These are phyloP conservation scores for Trichacis sp. DNA, from an alignment of 2,888 invertebrate species.

Conservation along the genomic window DNA sequence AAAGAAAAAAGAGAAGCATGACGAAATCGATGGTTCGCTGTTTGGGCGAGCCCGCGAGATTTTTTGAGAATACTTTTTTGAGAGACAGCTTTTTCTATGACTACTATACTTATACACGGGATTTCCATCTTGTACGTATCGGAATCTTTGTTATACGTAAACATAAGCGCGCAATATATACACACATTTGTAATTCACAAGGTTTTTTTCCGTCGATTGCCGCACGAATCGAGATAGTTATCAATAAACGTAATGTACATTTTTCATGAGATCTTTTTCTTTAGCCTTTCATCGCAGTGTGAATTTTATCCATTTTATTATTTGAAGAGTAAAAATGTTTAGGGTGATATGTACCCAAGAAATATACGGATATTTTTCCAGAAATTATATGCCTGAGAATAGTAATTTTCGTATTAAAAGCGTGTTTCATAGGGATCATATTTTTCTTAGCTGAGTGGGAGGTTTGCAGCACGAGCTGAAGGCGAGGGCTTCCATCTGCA, in stretches of 20 bases:
- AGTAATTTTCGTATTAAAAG: too few species aligned
- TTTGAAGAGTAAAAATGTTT: too few species aligned
- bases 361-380: too few species aligned
- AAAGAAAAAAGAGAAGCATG: slow-evolving; percentile 19
- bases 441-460: too few species aligned
- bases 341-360: too few species aligned
- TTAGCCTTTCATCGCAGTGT: too few species aligned
- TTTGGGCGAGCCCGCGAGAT: background rate
- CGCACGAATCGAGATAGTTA: slow-evolving; percentile 53
- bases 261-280: too few species aligned
- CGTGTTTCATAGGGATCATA: too few species aligned
- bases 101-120: slow-evolving; percentile 42
- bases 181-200: slow-evolving; percentile 57
- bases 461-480: too few species aligned
- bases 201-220: slow-evolving; percentile 53
- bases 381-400: too few species aligned
- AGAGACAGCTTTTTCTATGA: slow-evolving; percentile 45
- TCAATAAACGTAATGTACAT: slow-evolving; percentile 67
- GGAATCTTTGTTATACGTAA: slow-evolving; percentile 29
- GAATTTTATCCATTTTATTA: too few species aligned
- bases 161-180: slow-evolving; percentile 40
- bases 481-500: too few species aligned
- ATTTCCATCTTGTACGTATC: slow-evolving; percentile 27
- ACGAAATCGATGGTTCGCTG: background rate
- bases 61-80: slow-evolving; percentile 22